phyloP scores from a whole-genome alignment of 2,888 invertebrate species.

The Polydrusus tereticollis region DNA sequence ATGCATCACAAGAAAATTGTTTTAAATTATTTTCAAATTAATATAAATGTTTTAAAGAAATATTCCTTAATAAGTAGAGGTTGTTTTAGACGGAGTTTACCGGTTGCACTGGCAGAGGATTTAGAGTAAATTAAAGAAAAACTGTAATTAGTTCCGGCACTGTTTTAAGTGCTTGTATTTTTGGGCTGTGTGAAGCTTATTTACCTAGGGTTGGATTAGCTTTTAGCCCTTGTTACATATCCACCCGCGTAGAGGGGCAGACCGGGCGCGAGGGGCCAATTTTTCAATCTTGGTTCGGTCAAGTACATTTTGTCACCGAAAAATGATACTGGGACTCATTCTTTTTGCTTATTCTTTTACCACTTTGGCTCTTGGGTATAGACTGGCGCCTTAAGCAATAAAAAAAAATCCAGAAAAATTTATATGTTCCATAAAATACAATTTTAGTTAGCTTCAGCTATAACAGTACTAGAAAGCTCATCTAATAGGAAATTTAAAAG shows the following conservation, averaged over 20 bases:
- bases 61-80: neutral
- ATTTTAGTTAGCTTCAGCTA: too few species aligned
- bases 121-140: conserved; percentile 43
- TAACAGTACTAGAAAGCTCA: too few species aligned
- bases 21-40: too few species aligned
- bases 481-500: too few species aligned
- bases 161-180: conserved; percentile 78
- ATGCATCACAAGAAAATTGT: too few species aligned
- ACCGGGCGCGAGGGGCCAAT: conserved; percentile 62
- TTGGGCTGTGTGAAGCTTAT: conserved; percentile 75
- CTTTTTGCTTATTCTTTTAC: neutral
- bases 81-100: neutral
- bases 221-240: conserved; percentile 71
- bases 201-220: conserved; percentile 70
- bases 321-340: neutral
- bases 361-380: neutral
- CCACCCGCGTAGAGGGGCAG: conserved; percentile 67
- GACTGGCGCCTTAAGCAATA: neutral
- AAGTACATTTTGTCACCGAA: neutral
- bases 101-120: neutral
- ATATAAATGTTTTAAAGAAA: too few species aligned
- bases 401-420: neutral
- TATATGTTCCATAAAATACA: neutral
- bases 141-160: conserved; percentile 68
- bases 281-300: conserved; percentile 46